Percentiles rank a stretch among this genome's conserved stretches.
Conservation (phyloP, 2,113 vertebrate species). For the Nematolebias whitei region DNA sequence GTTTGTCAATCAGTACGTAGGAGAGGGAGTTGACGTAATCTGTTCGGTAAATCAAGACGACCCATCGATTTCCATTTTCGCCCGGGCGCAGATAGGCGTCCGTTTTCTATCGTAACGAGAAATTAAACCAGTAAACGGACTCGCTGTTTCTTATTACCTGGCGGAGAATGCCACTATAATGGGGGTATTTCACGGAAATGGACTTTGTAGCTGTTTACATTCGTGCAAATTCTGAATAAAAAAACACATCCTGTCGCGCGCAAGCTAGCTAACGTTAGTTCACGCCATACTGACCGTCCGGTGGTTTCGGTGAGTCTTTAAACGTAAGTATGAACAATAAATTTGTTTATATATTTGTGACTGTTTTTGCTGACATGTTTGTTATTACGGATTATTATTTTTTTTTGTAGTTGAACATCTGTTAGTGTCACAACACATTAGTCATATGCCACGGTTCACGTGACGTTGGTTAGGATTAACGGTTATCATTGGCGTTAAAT, state of each 20-base stretch:
- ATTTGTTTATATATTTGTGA: background rate
- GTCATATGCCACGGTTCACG: background rate
- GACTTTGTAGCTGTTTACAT: constrained; percentile 59
- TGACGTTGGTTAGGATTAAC: background rate
- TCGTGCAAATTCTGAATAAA: constrained; percentile 67
- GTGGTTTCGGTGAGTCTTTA: constrained; percentile 55
- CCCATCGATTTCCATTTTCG: constrained; percentile 70
- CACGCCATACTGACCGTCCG: constrained; percentile 56
- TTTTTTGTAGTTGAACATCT: constrained; percentile 7
- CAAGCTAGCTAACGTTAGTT: constrained; percentile 64
- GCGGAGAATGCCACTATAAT: constrained; percentile 72
- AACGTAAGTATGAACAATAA: constrained; percentile 68
- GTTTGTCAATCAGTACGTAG: constrained; percentile 49
- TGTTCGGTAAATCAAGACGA: constrained; percentile 78
- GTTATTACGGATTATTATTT: constrained; percentile 1
- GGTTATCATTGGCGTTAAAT: too few relatives aligned
- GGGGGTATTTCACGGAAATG: constrained; percentile 70
- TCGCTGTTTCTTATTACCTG: constrained; percentile 17
- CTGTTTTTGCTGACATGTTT: background rate
- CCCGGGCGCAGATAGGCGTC: constrained; percentile 55
- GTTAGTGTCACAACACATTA: constrained; percentile 9
- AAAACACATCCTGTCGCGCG: constrained; percentile 51
- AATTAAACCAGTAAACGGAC: constrained; percentile 30
- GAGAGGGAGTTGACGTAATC: constrained; percentile 83
- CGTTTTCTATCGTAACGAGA: constrained; percentile 34